A percentile compares a stretch with the other conserved stretches of the same genome.
phyloP scores from a whole-genome alignment of 2,797 vertebrate genomes.

The Todus mexicanus region DNA sequence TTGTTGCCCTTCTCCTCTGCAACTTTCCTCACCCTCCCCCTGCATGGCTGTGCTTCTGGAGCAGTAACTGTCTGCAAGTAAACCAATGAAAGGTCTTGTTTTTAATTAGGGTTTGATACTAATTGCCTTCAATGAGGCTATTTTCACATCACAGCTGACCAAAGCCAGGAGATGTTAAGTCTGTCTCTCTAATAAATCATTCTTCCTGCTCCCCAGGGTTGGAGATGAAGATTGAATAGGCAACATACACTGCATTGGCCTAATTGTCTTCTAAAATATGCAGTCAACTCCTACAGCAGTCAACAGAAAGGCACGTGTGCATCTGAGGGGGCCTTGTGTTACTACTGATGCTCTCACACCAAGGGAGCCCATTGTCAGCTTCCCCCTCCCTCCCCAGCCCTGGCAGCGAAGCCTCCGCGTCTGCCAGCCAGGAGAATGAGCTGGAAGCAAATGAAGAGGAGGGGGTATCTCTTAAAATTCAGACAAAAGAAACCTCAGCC shows the following conservation, averaged over 20 bases:
- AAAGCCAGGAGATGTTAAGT: conserved; percentile 25
- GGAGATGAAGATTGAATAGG: conserved; percentile 17
- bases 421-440: background rate
- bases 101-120: conserved; percentile 16
- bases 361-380: background rate
- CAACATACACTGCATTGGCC: background rate
- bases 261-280: conserved; percentile 50
- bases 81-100: background rate
- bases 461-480: background rate
- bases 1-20: background rate
- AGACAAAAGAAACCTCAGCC: background rate
- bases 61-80: background rate
- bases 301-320: conserved; percentile 3
- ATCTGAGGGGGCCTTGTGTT: background rate
- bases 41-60: background rate
- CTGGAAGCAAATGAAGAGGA: background rate
- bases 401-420: background rate
- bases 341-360: background rate
- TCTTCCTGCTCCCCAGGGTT: background rate
- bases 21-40: background rate
- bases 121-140: conserved; percentile 14
- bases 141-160: conserved; percentile 55
- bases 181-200: conserved; percentile 26
- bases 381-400: background rate
- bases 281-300: conserved; percentile 43